Base-by-base conservation (phyloP, 1,140 invertebrate genomes). In the Cyclargus thomasi region DNA sequence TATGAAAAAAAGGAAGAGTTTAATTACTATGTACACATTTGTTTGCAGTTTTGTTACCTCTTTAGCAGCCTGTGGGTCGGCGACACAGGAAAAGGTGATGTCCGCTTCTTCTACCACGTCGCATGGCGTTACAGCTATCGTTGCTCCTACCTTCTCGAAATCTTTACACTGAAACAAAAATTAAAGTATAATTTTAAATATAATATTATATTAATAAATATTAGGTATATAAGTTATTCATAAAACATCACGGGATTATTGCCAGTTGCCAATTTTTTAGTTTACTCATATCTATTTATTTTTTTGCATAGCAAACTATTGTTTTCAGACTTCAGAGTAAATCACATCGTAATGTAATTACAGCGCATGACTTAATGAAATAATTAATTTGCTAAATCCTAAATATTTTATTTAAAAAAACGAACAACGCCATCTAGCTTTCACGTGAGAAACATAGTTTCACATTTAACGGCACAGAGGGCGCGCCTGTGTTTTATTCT, bases 81-180 rank as follows among this genome's bases (percentile, higher is more conserved):
- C 94, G 5, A 99, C 97, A 86, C 98, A 99, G 1, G 95, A 97
- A 85, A 99, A 99, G 29, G 97, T 98, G 53, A 99, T 97, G 85
- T 99, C 97, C 0, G 97, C 96, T 62, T 94, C 94, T 63, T 94
- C 93, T 3, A 99, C 95, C 0, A 99, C 97, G 84, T 99, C 98
- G 70, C 96, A 96, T 4, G 98, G 97, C 14, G 97, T 98, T 79
- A 94, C 93, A 29, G 94, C 94, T 67, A 95, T 92, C 55, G 93
- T 92, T 5, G 95, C 95, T 17, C 95, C 95, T 14, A 93, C 93
- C 74, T 94, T 94, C 67, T 94, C 92, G 86, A 97, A 96, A 74
- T 95, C 94, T 85, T 93, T 92, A 86, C 95, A 95, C 95, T 95
- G 85, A 76, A 77, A 79, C 81, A 90, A 81, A 64, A 64, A 68